Percentiles rank a stretch among this genome's conserved stretches.
phyloP scores from a whole-genome alignment of 2,113 vertebrate species.

The Calcarius ornatus region DNA sequence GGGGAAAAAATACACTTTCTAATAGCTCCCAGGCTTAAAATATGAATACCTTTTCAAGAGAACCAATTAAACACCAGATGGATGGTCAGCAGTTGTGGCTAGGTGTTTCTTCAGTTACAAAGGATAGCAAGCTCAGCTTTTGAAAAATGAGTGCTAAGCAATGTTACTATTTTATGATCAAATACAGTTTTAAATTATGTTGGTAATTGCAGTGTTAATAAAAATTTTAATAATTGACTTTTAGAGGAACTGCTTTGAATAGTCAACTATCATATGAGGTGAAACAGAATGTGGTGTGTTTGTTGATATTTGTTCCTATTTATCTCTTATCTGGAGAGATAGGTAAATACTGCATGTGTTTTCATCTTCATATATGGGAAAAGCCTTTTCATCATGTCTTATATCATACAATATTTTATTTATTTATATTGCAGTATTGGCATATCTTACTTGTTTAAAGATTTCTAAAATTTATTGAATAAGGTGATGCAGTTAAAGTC shows the following conservation, averaged over 20 bases:
- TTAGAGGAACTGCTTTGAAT: background rate
- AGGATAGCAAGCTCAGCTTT: background rate
- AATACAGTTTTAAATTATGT: background rate
- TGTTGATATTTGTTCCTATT: background rate
- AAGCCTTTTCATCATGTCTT: background rate
- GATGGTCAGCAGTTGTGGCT: background rate
- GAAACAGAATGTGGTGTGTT: background rate
- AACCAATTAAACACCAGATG: background rate
- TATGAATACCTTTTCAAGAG: background rate
- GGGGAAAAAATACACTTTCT: background rate
- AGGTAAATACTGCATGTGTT: background rate
- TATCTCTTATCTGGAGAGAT: background rate
- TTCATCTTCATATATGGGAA: background rate
- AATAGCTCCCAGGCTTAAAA: background rate
- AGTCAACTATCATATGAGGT: fast-evolving
- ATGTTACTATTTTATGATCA: background rate
- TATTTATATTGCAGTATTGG: background rate
- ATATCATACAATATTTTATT: background rate
- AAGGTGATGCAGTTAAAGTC: background rate
- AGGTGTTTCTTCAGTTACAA: background rate
- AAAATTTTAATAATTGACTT: background rate
- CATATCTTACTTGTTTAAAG: background rate
- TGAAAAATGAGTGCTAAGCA: background rate
- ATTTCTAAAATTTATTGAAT: background rate
- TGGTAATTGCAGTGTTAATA: background rate